Conservation (phyloP, 1,140 invertebrate genomes). For the Lucilia cuprina region DNA sequence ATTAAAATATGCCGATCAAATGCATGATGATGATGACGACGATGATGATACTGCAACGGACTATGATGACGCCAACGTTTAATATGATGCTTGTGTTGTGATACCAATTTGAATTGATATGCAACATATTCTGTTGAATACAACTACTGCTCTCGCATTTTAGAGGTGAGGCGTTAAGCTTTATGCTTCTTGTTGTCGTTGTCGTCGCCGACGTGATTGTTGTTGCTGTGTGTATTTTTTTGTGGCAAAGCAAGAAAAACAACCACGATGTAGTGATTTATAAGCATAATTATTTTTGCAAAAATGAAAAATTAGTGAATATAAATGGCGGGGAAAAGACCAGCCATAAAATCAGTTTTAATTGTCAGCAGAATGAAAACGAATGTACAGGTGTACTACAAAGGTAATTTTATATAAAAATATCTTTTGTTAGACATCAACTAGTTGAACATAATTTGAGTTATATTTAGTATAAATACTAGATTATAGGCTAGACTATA, state of each 20-base stretch:
- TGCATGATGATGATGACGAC: not conserved
- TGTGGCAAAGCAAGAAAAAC: not conserved
- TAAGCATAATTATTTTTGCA: conserved; percentile 22
- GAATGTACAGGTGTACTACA: not conserved
- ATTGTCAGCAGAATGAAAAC: not conserved
- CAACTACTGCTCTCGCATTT: not conserved
- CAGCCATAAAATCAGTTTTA: not conserved
- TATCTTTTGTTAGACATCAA: too few relatives aligned
- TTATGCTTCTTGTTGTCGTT: not conserved
- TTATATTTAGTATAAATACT: too few relatives aligned
- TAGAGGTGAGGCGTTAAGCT: conserved; percentile 9
- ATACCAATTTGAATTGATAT: conserved; percentile 18
- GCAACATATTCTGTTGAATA: not conserved
- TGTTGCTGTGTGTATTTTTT: not conserved
- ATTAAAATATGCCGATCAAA: not conserved
- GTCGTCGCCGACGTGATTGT: too few relatives aligned
- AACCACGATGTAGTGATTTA: not conserved
- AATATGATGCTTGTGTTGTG: not conserved
- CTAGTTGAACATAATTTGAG: too few relatives aligned
- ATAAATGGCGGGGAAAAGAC: not conserved
- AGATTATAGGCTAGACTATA: too few relatives aligned
- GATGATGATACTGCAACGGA: not conserved
- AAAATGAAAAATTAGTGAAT: conserved; percentile 9
- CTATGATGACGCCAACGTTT: too few relatives aligned
- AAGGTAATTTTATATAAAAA: not conserved